Evolutionary conservation across 1,140 invertebrate species (phyloP), one percentile per base, ranked within the genome.

Genomic region (Dryas iulia): DNA sequence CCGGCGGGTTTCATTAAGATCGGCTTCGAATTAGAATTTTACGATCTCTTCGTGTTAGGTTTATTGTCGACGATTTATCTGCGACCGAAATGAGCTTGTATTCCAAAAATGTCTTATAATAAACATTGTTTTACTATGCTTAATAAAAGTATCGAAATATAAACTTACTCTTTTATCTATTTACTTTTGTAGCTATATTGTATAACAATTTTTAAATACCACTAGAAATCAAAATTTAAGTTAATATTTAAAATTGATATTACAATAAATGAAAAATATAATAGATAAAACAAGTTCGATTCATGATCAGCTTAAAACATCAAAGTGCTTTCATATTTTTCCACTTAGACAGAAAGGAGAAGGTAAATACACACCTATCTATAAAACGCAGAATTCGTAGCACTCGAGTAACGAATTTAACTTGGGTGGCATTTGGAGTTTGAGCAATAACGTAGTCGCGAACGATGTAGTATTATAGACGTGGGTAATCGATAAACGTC

Each of bases 21-120:
- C 56, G 62, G 73, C 73, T 83, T 86, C 77, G 80, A 91, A 89
- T 91, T 91, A 88, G 87, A 89, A 84, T 91, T 91, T 91, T 91
- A 91, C 79, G 80, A 78, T 83, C 86, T 91, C 89, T 91, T 91
- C 86, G 89, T 87, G 87, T 91, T 89, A 87, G 87, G 86, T 91
- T 91, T 91, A 91, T 83, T 85, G 87, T 89, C 86, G 83, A 83
- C 75, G 75, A 86, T 84, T 86, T 86, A 89, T 91, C 85, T 83
- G 77, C 79, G 82, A 87, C 84, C 86, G 81, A 89, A 87, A 88
- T 89, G 88, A 87, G 87, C 73, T 86, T 82, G 84, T 88, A 88
- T 88, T 87, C 88, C 84, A 87, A 89, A 91, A 87, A 83, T 84
- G 84, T 85, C 81, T 87, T 84, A 84, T 81, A 84, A 87, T 86